Conservation (phyloP, 2,797 vertebrate species). For the Tokudaia tokunoshimensis region DNA sequence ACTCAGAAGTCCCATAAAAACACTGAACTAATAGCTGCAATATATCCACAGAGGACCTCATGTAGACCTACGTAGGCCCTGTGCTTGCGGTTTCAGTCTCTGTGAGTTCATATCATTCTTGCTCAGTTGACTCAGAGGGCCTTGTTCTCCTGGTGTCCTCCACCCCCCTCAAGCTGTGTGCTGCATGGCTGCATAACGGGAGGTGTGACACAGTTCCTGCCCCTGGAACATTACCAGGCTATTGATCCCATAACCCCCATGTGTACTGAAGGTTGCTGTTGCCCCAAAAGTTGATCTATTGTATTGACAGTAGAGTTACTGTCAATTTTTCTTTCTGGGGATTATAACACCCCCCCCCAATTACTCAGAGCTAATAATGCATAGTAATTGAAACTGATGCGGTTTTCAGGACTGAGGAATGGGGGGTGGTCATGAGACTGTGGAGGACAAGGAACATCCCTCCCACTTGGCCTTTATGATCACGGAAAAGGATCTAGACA, state of each 20-base stretch:
- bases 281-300: background rate
- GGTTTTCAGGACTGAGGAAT: background rate
- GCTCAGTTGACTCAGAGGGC: background rate
- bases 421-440: background rate
- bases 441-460: too few species aligned
- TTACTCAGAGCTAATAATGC: background rate
- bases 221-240: background rate
- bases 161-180: background rate
- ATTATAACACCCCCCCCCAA: background rate
- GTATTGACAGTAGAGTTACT: background rate
- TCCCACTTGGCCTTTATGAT: too few species aligned
- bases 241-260: background rate
- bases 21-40: background rate
- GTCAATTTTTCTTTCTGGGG: background rate
- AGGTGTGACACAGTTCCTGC: background rate
- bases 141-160: too few species aligned
- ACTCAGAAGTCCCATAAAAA: background rate
- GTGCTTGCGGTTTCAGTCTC: too few species aligned
- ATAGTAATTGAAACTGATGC: background rate
- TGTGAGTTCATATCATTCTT: background rate
- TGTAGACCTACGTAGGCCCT: background rate
- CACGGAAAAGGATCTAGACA: background rate
- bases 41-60: background rate
- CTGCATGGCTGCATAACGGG: background rate
- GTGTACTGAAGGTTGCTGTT: background rate